Conservation (phyloP, 1,140 invertebrate genomes). For the Macrobrachium nipponense region DNA sequence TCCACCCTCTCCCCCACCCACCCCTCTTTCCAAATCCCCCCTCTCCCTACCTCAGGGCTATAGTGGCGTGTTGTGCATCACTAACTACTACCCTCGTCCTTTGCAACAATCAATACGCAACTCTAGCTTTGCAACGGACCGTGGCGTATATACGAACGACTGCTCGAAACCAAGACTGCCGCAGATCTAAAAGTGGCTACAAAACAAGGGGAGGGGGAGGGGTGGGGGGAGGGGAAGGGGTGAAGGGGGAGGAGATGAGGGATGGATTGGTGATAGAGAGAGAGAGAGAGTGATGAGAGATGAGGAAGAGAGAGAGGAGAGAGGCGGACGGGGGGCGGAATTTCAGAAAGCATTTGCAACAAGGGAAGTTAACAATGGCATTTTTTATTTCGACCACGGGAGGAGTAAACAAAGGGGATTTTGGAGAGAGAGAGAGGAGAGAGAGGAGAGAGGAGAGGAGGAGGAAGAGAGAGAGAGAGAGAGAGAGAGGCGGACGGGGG, state of each 20-base stretch:
- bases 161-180: too few species aligned
- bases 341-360: background rate
- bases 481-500: slow-evolving; percentile 5
- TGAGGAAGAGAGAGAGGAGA: background rate
- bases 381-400: background rate
- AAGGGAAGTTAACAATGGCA: background rate
- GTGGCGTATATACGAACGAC: too few species aligned
- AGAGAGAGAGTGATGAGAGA: background rate
- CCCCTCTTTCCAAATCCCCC: background rate
- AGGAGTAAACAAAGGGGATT: background rate
- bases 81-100: slow-evolving; percentile 32
- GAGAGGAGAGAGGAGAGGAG: slow-evolving; percentile 8
- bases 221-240: too few species aligned
- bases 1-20: background rate
- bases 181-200: too few species aligned
- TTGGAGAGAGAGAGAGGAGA: slow-evolving; percentile 15
- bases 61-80: slow-evolving; percentile 33
- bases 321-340: slow-evolving; percentile 10
- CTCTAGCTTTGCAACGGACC: background rate
- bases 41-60: too few species aligned
- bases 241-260: too few species aligned
- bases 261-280: too few species aligned
- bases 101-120: slow-evolving; percentile 37
- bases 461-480: slow-evolving; percentile 22
- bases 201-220: too few species aligned